Evolutionary conservation across 1,140 invertebrate genomes (phyloP).

Genomic region (Limonius californicus): DNA sequence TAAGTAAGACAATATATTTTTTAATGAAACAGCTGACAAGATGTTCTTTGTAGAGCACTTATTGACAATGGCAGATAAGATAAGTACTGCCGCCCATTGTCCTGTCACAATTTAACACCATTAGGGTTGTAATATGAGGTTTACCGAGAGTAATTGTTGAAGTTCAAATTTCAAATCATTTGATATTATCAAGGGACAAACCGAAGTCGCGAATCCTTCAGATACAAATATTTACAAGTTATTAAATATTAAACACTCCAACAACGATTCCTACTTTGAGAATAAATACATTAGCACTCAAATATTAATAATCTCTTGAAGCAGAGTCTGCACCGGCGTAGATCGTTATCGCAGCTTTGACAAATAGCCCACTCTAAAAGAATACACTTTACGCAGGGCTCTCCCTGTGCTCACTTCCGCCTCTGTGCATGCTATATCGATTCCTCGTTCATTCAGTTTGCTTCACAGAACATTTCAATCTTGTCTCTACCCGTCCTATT

Average conservation of each 20-base stretch:
- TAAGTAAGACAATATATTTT: too few relatives aligned
- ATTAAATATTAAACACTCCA: background rate
- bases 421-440: conserved; percentile 31
- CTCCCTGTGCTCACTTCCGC: conserved; percentile 22
- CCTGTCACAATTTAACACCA: too few relatives aligned
- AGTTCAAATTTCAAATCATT: background rate
- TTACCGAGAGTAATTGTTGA: background rate
- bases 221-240: conserved; percentile 8
- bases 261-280: background rate
- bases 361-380: conserved; percentile 29
- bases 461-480: conserved; percentile 33
- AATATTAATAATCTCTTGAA: conserved; percentile 24
- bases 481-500: conserved; percentile 26
- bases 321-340: conserved; percentile 1
- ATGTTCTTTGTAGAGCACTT: too few relatives aligned
- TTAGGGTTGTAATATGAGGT: background rate
- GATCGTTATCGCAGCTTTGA: conserved; percentile 28
- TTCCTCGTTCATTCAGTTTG: conserved; percentile 34
- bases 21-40: too few relatives aligned
- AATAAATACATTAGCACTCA: conserved; percentile 13
- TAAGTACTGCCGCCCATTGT: too few relatives aligned
- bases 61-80: too few relatives aligned
- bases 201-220: background rate
- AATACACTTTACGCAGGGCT: conserved; percentile 21
- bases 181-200: conserved; percentile 4